Percentiles rank a stretch among this genome's conserved stretches.
Evolutionary conservation across 1,140 invertebrate species (phyloP).

Genomic region (Papilio aristodemus): DNA sequence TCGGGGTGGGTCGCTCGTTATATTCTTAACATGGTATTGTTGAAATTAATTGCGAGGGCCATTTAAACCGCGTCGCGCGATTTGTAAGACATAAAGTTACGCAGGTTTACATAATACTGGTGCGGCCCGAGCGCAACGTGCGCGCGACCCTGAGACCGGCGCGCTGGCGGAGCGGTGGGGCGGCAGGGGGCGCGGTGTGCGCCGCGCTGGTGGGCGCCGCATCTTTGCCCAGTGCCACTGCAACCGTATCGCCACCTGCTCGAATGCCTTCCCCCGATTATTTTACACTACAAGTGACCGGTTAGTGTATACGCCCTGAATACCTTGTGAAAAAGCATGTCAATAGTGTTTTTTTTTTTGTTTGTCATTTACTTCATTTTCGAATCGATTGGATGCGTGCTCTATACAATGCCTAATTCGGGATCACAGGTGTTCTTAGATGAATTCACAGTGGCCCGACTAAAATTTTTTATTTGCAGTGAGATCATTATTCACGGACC

Average conservation of each 20-base stretch:
- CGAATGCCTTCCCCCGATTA: slow-evolving; percentile 59
- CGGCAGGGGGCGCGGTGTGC: slow-evolving; percentile 56
- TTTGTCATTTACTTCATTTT: not conserved
- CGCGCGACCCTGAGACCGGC: slow-evolving; percentile 93
- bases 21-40: no score
- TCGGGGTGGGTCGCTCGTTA: no score
- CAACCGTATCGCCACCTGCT: slow-evolving; percentile 51
- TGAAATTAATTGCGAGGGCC: not conserved
- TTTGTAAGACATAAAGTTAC: slow-evolving; percentile 23
- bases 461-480: slow-evolving; percentile 38
- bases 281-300: slow-evolving; percentile 56
- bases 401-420: no score
- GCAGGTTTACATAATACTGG: slow-evolving; percentile 94
- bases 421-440: no score
- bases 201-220: slow-evolving; percentile 59
- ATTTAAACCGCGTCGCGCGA: not conserved
- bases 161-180: slow-evolving; percentile 79
- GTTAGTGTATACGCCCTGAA: slow-evolving; percentile 37
- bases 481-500: slow-evolving; percentile 52
- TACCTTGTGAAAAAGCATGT: no score
- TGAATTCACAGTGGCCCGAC: not conserved
- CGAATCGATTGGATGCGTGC: no score
- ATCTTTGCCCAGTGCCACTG: slow-evolving; percentile 51
- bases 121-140: slow-evolving; percentile 95
- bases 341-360: not conserved